phyloP scores from a whole-genome alignment of 2,113 vertebrate species.

The Paramormyrops kingsleyae region DNA sequence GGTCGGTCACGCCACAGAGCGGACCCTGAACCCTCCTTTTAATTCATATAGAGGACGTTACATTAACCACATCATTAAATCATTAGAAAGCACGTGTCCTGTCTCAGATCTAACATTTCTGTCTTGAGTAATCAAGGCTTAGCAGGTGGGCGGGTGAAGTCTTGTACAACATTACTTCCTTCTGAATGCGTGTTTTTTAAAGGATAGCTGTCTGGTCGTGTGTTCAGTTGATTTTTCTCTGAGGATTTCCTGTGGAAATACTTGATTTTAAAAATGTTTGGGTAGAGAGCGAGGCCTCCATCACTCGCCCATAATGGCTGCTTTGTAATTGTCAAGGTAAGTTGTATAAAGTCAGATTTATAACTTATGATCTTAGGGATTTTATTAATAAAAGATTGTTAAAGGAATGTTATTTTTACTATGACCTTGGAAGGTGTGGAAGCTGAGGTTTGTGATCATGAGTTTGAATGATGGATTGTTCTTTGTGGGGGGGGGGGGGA shows the following conservation, averaged over 20 bases:
- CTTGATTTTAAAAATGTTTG: conserved; percentile 47
- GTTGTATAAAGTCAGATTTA: conserved; percentile 57
- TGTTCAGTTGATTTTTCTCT: conserved; percentile 39
- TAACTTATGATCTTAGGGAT: conserved; percentile 63
- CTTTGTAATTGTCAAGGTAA: conserved; percentile 43
- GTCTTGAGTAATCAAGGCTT: conserved; percentile 28
- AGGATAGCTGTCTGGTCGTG: conserved; percentile 57
- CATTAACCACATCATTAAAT: conserved; percentile 30
- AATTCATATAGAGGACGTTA: conserved; percentile 21
- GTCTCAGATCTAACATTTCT: conserved; percentile 31
- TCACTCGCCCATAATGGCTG: conserved; percentile 41
- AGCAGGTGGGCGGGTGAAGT: conserved; percentile 40
- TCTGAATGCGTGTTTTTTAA: conserved; percentile 45
- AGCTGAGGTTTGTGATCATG: neutral
- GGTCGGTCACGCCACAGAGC: conserved; percentile 42
- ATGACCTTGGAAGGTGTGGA: too few relatives aligned
- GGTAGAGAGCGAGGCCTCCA: conserved; percentile 36
- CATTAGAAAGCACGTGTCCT: conserved; percentile 29
- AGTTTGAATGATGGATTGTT: neutral
- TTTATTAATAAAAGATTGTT: conserved; percentile 61
- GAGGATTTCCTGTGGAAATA: conserved; percentile 97
- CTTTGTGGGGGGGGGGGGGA: neutral
- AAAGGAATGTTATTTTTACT: conserved; percentile 29
- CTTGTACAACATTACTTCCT: conserved; percentile 55
- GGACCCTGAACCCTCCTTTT: conserved; percentile 52